Percentiles rank a stretch among this genome's conserved stretches.
These are phyloP conservation scores for Temnothorax curvispinosus DNA, from an alignment of 1,140 invertebrate species.

Conservation along the genomic window DNA sequence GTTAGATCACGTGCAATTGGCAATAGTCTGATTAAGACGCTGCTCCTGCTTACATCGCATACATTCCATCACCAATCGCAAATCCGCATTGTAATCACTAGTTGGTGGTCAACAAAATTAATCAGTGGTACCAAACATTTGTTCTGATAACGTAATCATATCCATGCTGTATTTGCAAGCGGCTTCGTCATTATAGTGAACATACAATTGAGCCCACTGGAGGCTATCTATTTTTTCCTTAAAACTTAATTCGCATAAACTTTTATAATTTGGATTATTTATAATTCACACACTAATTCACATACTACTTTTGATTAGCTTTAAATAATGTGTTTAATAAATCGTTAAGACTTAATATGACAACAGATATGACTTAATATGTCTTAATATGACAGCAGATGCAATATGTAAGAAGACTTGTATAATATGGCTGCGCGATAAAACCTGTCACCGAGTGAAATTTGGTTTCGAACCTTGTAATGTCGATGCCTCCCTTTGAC, in stretches of 20 bases:
- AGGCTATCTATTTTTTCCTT: neutral
- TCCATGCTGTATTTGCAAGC: neutral
- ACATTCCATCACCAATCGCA: conserved; percentile 37
- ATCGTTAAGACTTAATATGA: neutral
- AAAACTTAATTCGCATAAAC: neutral
- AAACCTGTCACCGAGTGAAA: conserved; percentile 36
- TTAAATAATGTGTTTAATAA: neutral
- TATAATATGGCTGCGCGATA: conserved; percentile 57
- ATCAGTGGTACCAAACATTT: conserved; percentile 34
- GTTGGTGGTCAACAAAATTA: conserved; percentile 50
- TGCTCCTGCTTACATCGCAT: conserved; percentile 17
- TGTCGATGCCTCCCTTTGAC: conserved; percentile 58
- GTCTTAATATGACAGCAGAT: neutral
- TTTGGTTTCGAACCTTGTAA: conserved; percentile 61
- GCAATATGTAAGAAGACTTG: neutral
- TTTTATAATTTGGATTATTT: neutral
- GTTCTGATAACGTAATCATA: conserved; percentile 14
- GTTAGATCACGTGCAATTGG: neutral
- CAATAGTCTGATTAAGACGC: conserved; percentile 53
- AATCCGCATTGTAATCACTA: conserved; percentile 31
- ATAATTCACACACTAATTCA: neutral
- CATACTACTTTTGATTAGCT: neutral
- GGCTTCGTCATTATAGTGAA: neutral
- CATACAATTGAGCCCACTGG: neutral
- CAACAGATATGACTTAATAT: too few species aligned